phyloP scores from a whole-genome alignment of 2,113 vertebrate genomes.

The Eolophus roseicapilla region DNA sequence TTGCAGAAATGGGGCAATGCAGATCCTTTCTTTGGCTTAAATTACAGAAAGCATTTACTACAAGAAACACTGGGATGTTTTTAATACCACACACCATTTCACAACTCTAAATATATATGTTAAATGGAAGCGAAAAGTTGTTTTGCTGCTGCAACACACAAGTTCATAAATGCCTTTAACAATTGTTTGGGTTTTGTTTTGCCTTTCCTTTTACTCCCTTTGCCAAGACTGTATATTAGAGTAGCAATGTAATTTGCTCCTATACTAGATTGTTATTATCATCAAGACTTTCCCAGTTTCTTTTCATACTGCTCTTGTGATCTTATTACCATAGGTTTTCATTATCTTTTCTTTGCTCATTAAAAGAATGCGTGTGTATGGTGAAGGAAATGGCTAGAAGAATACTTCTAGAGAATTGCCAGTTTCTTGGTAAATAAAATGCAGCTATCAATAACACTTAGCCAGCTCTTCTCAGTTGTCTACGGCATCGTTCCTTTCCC shows the following conservation, averaged over 20 bases:
- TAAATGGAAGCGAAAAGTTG: not conserved
- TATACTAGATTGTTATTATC: not conserved
- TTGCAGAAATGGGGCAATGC: not conserved
- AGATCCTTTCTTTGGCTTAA: not conserved
- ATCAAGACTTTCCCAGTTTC: not conserved
- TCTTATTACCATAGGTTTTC: not conserved
- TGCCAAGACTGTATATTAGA: not conserved
- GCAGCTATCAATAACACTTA: not conserved
- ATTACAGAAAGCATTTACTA: not conserved
- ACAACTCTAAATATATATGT: not conserved
- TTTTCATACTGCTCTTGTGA: not conserved
- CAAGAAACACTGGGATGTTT: not conserved
- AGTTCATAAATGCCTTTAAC: not conserved
- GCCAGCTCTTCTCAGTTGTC: not conserved
- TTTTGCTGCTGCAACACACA: not conserved
- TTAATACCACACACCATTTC: not conserved
- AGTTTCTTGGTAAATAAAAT: not conserved
- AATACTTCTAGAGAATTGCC: not conserved
- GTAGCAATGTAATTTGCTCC: not conserved
- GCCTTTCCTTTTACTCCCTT: not conserved
- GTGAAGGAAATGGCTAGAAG: not conserved
- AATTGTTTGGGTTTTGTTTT: not conserved
- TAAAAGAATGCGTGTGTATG: rapidly evolving
- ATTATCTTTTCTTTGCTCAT: not conserved
- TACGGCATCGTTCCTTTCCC: not conserved